Percentiles rank a stretch among this genome's conserved stretches.
Evolutionary conservation across 2,888 invertebrate genomes (phyloP).

Genomic region (Mycalesis mineus): DNA sequence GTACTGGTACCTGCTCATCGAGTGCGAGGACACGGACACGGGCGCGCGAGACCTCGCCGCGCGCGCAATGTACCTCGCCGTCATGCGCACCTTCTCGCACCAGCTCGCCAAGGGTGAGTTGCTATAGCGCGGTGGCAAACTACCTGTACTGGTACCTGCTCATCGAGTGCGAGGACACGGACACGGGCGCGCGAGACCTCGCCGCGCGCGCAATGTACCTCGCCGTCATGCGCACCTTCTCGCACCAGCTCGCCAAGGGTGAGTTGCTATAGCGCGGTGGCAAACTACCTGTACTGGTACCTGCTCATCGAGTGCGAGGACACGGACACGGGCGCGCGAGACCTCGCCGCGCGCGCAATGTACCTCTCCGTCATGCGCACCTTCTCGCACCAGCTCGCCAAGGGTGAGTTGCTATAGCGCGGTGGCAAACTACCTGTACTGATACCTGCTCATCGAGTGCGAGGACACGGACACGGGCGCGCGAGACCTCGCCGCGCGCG

Average conservation of each 20-base stretch:
- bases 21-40: constrained; percentile 91
- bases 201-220: constrained; percentile 91
- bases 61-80: constrained; percentile 91
- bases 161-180: constrained; percentile 94
- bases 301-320: constrained; percentile 96
- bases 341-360: constrained; percentile 89
- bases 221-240: constrained; percentile 92
- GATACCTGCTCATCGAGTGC: constrained; percentile 97
- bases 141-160: constrained; percentile 98
- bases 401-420: constrained; percentile 58
- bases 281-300: constrained; percentile 90
- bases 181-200: constrained; percentile 89
- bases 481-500: constrained; percentile 90
- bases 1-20: constrained; percentile 97
- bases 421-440: constrained; percentile 80
- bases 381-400: constrained; percentile 85
- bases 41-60: constrained; percentile 91
- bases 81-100: constrained; percentile 91
- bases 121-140: constrained; percentile 93
- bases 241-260: constrained; percentile 83
- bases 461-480: constrained; percentile 88
- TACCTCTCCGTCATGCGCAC: constrained; percentile 93
- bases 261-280: constrained; percentile 5
- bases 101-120: constrained; percentile 81
- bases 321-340: constrained; percentile 88